These are phyloP conservation scores for Periophthalmodon schlosseri DNA, from an alignment of 2,113 vertebrate species.

Conservation along the genomic window DNA sequence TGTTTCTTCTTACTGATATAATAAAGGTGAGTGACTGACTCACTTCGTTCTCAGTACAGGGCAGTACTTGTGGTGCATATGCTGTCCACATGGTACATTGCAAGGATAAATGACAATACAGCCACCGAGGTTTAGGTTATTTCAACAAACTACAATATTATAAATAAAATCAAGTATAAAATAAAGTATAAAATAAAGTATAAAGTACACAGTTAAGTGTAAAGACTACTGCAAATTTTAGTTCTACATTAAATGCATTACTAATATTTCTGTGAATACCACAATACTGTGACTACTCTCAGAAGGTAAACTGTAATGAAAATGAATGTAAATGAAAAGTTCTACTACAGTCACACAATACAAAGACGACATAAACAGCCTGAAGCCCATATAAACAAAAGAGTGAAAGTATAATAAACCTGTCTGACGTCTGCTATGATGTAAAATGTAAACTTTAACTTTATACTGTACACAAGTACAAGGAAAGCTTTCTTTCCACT, in stretches of 20 bases:
- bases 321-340: no score
- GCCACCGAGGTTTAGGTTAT: neutral
- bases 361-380: neutral
- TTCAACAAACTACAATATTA: no score
- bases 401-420: no score
- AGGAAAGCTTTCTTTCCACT: neutral
- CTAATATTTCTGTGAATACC: no score
- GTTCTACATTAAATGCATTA: no score
- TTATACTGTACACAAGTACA: neutral
- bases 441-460: neutral
- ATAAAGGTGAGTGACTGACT: constrained; percentile 10
- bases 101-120: neutral
- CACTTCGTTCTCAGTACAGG: neutral
- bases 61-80: neutral
- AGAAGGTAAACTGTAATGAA: no score
- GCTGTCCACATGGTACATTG: neutral
- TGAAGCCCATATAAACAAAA: neutral
- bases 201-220: no score
- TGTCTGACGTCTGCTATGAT: neutral
- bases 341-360: neutral
- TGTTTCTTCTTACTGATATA: constrained; percentile 19
- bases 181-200: no score
- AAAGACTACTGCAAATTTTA: no score
- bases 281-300: no score
- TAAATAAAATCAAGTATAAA: no score